Percentiles rank a stretch among this genome's conserved stretches.
Conservation (phyloP, 2,113 vertebrate species). For the Zosterops japonicus region DNA sequence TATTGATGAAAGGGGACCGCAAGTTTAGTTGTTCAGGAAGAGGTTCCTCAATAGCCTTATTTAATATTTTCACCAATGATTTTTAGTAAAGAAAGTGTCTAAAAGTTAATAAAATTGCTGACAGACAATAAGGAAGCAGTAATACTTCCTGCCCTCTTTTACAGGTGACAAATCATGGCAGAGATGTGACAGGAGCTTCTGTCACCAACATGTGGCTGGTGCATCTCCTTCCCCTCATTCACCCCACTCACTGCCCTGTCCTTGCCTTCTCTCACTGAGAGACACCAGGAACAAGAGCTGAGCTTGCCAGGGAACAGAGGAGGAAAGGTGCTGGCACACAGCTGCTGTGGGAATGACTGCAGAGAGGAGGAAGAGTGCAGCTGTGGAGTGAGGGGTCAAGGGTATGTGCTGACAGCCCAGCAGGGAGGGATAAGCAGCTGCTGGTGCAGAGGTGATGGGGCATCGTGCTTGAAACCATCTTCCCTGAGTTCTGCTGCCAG, state of each 20-base stretch:
- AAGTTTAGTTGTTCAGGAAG: background rate
- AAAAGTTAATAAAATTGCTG: background rate
- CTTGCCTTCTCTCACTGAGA: background rate
- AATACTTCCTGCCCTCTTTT: background rate
- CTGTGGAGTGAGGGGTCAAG: background rate
- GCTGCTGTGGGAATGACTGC: background rate
- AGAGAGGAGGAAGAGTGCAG: background rate
- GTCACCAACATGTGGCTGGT: rapidly evolving
- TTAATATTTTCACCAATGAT: background rate
- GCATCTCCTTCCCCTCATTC: background rate
- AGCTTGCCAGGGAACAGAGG: background rate
- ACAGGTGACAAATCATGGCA: background rate
- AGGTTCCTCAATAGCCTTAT: background rate
- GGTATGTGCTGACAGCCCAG: background rate
- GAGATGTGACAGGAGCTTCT: background rate
- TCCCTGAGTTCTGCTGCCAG: background rate
- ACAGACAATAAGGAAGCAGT: background rate
- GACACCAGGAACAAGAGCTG: background rate
- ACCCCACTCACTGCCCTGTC: background rate
- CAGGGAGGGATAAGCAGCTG: background rate
- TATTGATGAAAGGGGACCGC: background rate
- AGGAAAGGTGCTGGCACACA: background rate
- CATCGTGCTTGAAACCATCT: background rate
- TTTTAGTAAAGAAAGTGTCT: background rate
- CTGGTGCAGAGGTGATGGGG: background rate